These are phyloP conservation scores for Geotrupes spiniger DNA, from an alignment of 2,888 invertebrate species.

Conservation along the genomic window DNA sequence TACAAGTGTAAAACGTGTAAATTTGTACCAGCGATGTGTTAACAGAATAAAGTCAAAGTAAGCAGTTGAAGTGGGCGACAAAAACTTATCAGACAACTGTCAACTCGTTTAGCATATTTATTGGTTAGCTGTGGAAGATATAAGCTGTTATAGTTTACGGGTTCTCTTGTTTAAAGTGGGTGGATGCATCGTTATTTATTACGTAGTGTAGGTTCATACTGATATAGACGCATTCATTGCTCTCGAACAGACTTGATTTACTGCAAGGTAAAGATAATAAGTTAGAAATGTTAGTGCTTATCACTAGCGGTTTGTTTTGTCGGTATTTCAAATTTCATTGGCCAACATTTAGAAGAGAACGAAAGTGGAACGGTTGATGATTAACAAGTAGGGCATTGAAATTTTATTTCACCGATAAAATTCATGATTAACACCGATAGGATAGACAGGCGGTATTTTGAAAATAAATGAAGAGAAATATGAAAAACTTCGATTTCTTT, in stretches of 20 bases:
- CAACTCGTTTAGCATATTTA: constrained; percentile 40
- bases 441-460: too few relatives aligned
- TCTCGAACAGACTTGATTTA: constrained; percentile 1
- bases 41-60: constrained; percentile 3
- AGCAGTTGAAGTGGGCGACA: constrained; percentile 31
- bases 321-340: too few relatives aligned
- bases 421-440: too few relatives aligned
- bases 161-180: constrained; percentile 32
- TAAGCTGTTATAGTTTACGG: constrained; percentile 34
- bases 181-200: constrained; percentile 34
- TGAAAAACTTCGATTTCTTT: too few relatives aligned
- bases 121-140: constrained; percentile 28
- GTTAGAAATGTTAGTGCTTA: background rate
- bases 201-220: constrained; percentile 20
- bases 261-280: constrained; percentile 3
- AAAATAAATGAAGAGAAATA: too few relatives aligned
- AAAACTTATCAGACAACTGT: constrained; percentile 35
- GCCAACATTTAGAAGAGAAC: too few relatives aligned
- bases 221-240: constrained; percentile 6
- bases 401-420: too few relatives aligned
- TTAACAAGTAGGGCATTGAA: too few relatives aligned
- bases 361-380: too few relatives aligned
- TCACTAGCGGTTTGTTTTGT: too few relatives aligned
- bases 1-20: background rate
- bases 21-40: background rate